phyloP scores from a whole-genome alignment of 2,113 vertebrate species.

The Dasyprocta punctata region DNA sequence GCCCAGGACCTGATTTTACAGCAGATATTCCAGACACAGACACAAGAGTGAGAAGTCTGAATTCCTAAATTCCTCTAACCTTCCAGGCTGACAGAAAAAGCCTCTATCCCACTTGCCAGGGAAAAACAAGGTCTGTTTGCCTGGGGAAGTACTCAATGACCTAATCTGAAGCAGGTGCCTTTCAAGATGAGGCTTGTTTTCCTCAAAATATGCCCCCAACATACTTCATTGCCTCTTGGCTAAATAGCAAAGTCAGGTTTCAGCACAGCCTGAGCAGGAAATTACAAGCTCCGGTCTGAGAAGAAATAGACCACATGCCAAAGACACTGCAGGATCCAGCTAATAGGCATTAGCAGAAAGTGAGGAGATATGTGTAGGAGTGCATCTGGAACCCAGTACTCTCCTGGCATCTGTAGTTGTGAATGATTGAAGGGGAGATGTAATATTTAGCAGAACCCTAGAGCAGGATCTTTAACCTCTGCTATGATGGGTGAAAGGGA shows the following conservation, averaged over 20 bases:
- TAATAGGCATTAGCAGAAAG: not conserved
- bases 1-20: not conserved
- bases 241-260: constrained; percentile 68
- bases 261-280: constrained; percentile 63
- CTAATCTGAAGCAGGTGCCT: constrained; percentile 69
- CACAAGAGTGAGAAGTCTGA: constrained; percentile 39
- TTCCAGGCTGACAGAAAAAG: constrained; percentile 43
- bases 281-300: constrained; percentile 53
- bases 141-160: not conserved
- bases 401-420: not conserved
- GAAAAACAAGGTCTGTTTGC: constrained; percentile 21
- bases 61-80: constrained; percentile 32
- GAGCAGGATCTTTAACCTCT: not conserved
- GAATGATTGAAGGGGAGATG: not conserved
- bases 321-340: constrained; percentile 33
- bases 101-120: constrained; percentile 29
- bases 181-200: constrained; percentile 71
- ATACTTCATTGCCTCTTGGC: constrained; percentile 60
- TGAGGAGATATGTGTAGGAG: not conserved
- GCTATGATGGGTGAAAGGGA: not conserved
- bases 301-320: constrained; percentile 47
- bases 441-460: constrained; percentile 8
- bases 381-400: not conserved
- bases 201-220: constrained; percentile 39
- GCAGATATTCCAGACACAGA: not conserved